phyloP scores from a whole-genome alignment of 2,113 vertebrate species.

The Antennarius striatus region DNA sequence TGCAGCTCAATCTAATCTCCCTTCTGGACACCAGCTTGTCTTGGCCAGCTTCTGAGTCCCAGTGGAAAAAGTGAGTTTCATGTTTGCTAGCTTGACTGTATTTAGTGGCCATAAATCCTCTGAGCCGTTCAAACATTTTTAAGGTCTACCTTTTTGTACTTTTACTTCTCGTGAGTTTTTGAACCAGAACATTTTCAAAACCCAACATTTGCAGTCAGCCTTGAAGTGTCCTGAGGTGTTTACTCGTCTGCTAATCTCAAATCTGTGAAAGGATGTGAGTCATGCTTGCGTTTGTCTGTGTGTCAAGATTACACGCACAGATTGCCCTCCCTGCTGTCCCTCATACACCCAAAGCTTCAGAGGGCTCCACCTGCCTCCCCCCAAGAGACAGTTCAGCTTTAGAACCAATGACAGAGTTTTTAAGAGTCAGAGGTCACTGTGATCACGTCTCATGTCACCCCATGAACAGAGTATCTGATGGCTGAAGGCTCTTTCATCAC shows the following conservation, averaged over 20 bases:
- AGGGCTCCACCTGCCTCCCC: conserved; percentile 6
- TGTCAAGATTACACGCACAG: conserved; percentile 31
- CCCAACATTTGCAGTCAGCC: background rate
- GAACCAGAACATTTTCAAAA: too few relatives aligned
- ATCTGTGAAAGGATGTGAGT: conserved; percentile 32
- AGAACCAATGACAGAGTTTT: background rate
- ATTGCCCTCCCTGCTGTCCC: conserved; percentile 21
- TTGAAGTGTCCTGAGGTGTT: conserved; percentile 8
- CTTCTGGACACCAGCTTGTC: conserved; percentile 35
- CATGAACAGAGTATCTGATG: too few relatives aligned
- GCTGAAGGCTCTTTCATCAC: too few relatives aligned
- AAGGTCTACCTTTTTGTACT: background rate
- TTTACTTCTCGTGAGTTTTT: too few relatives aligned
- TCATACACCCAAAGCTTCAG: conserved; percentile 15
- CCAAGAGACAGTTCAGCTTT: background rate
- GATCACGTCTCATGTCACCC: too few relatives aligned
- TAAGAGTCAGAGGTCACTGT: too few relatives aligned
- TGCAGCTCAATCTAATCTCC: conserved; percentile 55
- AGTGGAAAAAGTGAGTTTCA: background rate
- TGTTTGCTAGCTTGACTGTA: background rate
- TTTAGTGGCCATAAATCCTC: background rate
- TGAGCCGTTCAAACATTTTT: background rate
- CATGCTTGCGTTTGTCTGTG: conserved; percentile 18
- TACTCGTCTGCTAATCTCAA: conserved; percentile 15
- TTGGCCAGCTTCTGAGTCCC: conserved; percentile 26